A percentile compares a stretch with the other conserved stretches of the same genome.
Evolutionary conservation across 2,888 invertebrate species (phyloP).

Genomic region (Emmelina monodactyla): DNA sequence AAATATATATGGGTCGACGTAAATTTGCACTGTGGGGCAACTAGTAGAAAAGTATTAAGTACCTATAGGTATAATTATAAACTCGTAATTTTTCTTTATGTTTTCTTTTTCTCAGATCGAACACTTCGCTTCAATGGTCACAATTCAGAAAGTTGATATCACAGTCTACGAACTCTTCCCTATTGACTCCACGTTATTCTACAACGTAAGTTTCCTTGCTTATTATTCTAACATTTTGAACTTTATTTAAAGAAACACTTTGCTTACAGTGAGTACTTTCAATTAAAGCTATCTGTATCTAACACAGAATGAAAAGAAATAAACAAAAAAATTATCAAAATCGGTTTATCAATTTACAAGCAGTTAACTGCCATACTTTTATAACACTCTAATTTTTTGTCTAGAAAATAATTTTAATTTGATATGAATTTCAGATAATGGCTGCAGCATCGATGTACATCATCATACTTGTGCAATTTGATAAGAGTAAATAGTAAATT

Average conservation of each 20-base stretch:
- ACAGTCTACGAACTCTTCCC: conserved; percentile 38
- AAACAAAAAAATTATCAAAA: no score
- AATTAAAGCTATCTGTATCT: no score
- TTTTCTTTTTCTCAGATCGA: conserved; percentile 31
- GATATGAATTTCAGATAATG: conserved; percentile 36
- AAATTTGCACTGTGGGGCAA: not conserved
- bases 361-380: no score
- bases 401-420: no score
- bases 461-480: conserved; percentile 46
- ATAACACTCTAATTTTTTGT: no score
- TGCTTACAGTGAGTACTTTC: conserved; percentile 3
- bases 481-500: conserved; percentile 19
- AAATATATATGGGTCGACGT: not conserved
- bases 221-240: no score
- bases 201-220: conserved; percentile 26
- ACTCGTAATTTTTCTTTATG: not conserved
- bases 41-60: no score
- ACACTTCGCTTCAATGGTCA: conserved; percentile 40
- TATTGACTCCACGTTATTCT: conserved; percentile 37
- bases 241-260: no score
- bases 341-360: no score
- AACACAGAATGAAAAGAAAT: not conserved
- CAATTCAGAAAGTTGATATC: conserved; percentile 30
- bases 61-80: not conserved
- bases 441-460: conserved; percentile 45